These are phyloP conservation scores for Harpalus rufipes DNA, from an alignment of 2,888 invertebrate species.

Conservation along the genomic window DNA sequence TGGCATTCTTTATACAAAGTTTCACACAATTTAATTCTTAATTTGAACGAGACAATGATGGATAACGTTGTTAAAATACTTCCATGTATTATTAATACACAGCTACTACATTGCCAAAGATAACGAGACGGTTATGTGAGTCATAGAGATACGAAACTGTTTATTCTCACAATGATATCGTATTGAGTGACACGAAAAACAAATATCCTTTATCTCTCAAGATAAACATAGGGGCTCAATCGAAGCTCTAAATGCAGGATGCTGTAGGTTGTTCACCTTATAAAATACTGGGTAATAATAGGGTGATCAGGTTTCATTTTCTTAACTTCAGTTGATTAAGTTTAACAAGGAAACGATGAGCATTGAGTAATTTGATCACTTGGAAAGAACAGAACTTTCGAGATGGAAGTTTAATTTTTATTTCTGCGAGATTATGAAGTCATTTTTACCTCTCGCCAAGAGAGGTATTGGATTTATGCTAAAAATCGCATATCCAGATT, in stretches of 20 bases:
- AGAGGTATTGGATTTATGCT: too few species aligned
- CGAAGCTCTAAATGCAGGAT: not conserved
- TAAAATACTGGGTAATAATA: conserved; percentile 35
- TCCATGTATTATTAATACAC: conserved; percentile 3
- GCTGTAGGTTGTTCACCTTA: conserved; percentile 38
- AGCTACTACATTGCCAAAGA: not conserved
- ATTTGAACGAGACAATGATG: not conserved
- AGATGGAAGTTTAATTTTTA: not conserved
- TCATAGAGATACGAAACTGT: not conserved
- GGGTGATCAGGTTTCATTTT: conserved; percentile 21
- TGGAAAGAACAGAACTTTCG: conserved; percentile 11
- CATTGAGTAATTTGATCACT: conserved; percentile 35
- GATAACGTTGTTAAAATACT: conserved; percentile 6
- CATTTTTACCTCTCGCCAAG: too few species aligned
- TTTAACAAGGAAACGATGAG: conserved; percentile 39
- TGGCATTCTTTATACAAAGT: not conserved
- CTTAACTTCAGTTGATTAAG: conserved; percentile 41
- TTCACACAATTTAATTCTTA: conserved; percentile 6
- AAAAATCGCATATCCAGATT: too few species aligned
- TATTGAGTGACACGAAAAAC: not conserved
- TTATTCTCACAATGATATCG: conserved; percentile 6
- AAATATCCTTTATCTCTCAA: conserved; percentile 6
- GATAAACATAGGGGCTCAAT: not conserved
- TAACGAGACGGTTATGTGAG: not conserved
- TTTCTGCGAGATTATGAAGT: not conserved